Conservation (phyloP, 2,888 invertebrate genomes). For the Drosophila aldrichi region DNA sequence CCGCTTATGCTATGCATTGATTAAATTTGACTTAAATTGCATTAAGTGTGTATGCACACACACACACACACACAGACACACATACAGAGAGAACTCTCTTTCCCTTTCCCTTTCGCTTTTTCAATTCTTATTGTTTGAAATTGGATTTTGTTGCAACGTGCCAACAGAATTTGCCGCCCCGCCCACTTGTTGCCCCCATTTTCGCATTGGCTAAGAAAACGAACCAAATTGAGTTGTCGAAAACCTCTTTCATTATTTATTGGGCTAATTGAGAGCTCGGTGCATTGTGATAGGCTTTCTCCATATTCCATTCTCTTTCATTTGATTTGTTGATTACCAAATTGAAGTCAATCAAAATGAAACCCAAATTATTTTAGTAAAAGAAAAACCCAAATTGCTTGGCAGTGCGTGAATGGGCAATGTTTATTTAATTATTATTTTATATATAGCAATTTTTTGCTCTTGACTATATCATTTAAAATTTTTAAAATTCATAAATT, state of each 20-base stretch:
- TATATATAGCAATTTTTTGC: too few species aligned
- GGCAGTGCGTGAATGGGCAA: too few species aligned
- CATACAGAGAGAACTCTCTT: background rate
- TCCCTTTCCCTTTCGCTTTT: slow-evolving; percentile 30
- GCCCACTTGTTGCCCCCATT: slow-evolving; percentile 68
- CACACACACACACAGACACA: slow-evolving; percentile 15
- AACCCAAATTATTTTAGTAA: too few species aligned
- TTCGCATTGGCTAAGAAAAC: slow-evolving; percentile 40
- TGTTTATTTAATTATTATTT: too few species aligned
- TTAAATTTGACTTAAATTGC: slow-evolving; percentile 79
- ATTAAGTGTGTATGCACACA: slow-evolving; percentile 55
- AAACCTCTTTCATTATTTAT: slow-evolving; percentile 56
- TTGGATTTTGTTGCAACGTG: slow-evolving; percentile 60
- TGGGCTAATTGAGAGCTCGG: slow-evolving; percentile 59
- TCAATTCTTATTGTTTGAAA: slow-evolving; percentile 62
- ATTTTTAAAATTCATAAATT: too few species aligned
- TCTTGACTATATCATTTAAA: too few species aligned
- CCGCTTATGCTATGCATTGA: slow-evolving; percentile 71
- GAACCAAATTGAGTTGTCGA: slow-evolving; percentile 38
- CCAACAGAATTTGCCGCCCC: slow-evolving; percentile 9
- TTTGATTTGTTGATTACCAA: slow-evolving; percentile 18
- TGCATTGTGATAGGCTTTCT: slow-evolving; percentile 8
- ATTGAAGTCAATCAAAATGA: background rate
- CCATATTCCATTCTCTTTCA: slow-evolving; percentile 8
- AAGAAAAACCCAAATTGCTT: too few species aligned